Evolutionary conservation across 2,113 vertebrate species (phyloP).

Genomic region (Pavo muticus): DNA sequence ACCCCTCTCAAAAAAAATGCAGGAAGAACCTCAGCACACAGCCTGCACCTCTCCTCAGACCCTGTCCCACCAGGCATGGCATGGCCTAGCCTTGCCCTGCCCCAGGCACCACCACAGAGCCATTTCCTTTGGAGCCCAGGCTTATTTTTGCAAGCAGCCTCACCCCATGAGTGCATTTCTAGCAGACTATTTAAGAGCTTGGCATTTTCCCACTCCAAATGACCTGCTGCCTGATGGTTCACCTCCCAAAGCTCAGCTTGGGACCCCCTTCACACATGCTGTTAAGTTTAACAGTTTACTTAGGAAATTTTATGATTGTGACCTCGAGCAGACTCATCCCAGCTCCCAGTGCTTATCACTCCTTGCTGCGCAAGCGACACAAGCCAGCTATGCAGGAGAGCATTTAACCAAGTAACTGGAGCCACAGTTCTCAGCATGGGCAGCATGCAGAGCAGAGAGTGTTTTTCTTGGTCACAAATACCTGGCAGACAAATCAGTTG

Average conservation of each 20-base stretch:
- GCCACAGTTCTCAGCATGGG: not conserved
- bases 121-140: not conserved
- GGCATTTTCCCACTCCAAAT: not conserved
- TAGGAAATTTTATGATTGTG: not conserved
- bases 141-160: slow-evolving; percentile 5
- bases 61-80: not conserved
- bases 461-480: slow-evolving; percentile 11
- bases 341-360: not conserved
- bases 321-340: not conserved
- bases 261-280: not conserved
- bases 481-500: not conserved
- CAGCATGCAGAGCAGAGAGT: not conserved
- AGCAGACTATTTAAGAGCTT: not conserved
- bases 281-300: not conserved
- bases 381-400: not conserved
- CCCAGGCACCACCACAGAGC: rapidly evolving
- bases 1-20: not conserved
- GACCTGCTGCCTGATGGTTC: not conserved
- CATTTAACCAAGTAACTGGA: not conserved
- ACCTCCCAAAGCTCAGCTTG: not conserved
- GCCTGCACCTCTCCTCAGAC: not conserved
- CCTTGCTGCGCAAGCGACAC: not conserved
- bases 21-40: not conserved
- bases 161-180: not conserved
- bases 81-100: not conserved